Evolutionary conservation across 2,113 vertebrate species (phyloP), one percentile per base, ranked within the genome.

Genomic region (Dryoscopus gambensis): DNA sequence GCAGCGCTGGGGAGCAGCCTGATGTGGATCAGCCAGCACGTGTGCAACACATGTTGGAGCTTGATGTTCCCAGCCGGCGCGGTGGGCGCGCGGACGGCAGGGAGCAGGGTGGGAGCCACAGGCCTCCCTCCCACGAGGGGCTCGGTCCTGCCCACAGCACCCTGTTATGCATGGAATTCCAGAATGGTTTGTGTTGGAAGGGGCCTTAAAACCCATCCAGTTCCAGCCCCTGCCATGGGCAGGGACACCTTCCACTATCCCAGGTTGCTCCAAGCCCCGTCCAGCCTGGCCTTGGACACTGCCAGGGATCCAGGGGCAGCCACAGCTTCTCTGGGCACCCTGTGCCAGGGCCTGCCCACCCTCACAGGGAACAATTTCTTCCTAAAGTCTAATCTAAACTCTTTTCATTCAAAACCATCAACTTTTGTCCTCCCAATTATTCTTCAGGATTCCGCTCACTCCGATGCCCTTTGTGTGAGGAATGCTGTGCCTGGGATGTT

Each of bases 301-400:
- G 0, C 20, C 78, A 89, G 53, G 46, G 69, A 89, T 68, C 21
- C 42, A 62, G 87, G 39, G n/a, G 9, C 87, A 68, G 46, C 78
- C 46, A 11, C 46, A 82, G 53, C 62, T 62, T 1, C 62, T 75
- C 69, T 82, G 76, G 17, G 21, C 21, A 73, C 8, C 22, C 47
- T 33, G 22, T 64, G 42, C 65, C 75, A 71, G 42, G 30, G 25
- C 25, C 67, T 64, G 0, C 0, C 9, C 44, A 11, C 27, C 62
- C 25, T 52, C 46, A 0, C 21, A 68, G 14, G 1, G 1, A 62
- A 15, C 1, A 12, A 31, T 40, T 6, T 0, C 30, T 40, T 20
- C 69, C 9, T 13, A 40, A 30, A 5, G 35, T 47, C 47, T 3
- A 1, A 47, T 15, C 46, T 30, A 40, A 78, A 20, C n/a, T 53